phyloP scores from a whole-genome alignment of 2,888 invertebrate genomes.

The Dryobotodes eremita region DNA sequence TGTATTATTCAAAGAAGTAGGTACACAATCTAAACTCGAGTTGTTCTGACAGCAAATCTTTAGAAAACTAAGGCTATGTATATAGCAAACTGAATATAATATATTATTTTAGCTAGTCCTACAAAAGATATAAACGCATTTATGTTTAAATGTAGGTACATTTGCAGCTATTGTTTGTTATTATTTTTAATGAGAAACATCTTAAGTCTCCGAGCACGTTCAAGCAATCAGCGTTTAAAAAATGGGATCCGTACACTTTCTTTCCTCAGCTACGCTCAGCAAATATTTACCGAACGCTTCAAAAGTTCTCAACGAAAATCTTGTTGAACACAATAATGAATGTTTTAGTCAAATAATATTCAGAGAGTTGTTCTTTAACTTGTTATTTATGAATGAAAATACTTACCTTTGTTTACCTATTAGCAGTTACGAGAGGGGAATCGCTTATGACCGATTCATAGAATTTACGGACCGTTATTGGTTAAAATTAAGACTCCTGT shows the following conservation, averaged over 20 bases:
- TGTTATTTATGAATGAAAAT: slow-evolving; percentile 53
- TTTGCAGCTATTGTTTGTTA: slow-evolving; percentile 22
- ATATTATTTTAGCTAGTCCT: not conserved
- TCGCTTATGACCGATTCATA: too few relatives aligned
- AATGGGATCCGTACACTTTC: slow-evolving; percentile 40
- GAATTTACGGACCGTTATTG: too few relatives aligned
- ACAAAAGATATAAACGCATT: not conserved
- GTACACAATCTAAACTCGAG: not conserved
- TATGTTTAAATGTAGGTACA: slow-evolving; percentile 12
- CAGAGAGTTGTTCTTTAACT: slow-evolving; percentile 49
- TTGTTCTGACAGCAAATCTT: too few relatives aligned
- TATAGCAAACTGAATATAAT: not conserved
- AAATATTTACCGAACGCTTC: slow-evolving; percentile 56
- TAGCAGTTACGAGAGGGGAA: slow-evolving; percentile 21
- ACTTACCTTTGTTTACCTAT: slow-evolving; percentile 44
- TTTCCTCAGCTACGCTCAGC: slow-evolving; percentile 46
- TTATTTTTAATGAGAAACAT: slow-evolving; percentile 33
- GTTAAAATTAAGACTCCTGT: too few relatives aligned
- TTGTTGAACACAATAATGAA: slow-evolving; percentile 61
- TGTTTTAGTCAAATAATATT: slow-evolving; percentile 58
- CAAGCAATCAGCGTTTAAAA: slow-evolving; percentile 53
- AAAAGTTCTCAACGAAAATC: slow-evolving; percentile 58
- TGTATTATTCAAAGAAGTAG: not conserved
- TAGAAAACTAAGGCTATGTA: not conserved
- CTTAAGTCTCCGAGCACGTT: slow-evolving; percentile 49